Conservation (phyloP, 2,888 invertebrate genomes). For the Pyrocoelia pectoralis region DNA sequence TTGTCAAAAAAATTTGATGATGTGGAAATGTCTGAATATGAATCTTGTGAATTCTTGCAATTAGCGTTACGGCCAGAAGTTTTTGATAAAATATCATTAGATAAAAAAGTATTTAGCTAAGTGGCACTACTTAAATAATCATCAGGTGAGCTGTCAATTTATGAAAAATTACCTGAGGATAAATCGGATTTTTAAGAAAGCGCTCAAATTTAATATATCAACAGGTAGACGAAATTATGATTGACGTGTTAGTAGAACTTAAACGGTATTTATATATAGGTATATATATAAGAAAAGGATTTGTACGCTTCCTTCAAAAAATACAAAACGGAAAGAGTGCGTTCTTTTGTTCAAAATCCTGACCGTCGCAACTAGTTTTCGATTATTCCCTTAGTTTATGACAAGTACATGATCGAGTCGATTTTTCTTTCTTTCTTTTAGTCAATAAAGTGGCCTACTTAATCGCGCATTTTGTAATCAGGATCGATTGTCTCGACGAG, state of each 20-base stretch:
- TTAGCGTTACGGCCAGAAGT: no score
- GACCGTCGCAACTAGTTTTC: conserved; percentile 34
- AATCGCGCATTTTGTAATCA: neutral
- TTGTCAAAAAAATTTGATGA: no score
- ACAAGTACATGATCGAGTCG: neutral
- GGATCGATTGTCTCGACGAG: neutral
- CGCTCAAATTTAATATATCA: neutral
- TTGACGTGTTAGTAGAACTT: conserved; percentile 41
- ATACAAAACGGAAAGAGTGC: neutral
- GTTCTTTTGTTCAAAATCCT: conserved; percentile 29
- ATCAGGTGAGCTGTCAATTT: neutral
- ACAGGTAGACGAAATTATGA: conserved; percentile 30
- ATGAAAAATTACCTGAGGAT: neutral
- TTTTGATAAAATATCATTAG: no score
- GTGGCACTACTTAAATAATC: no score
- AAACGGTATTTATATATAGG: conserved; percentile 11
- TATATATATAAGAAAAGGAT: conserved; percentile 16
- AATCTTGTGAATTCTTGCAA: no score
- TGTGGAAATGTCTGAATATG: no score
- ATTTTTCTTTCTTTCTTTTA: neutral
- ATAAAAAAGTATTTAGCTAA: no score
- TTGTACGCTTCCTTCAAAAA: conserved; percentile 11
- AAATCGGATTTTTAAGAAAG: neutral
- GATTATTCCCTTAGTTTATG: conserved; percentile 14
- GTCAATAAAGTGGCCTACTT: neutral